A percentile compares a stretch with the other conserved stretches of the same genome.
Evolutionary conservation across 2,113 vertebrate species (phyloP).

Genomic region (Edolisoma coerulescens): DNA sequence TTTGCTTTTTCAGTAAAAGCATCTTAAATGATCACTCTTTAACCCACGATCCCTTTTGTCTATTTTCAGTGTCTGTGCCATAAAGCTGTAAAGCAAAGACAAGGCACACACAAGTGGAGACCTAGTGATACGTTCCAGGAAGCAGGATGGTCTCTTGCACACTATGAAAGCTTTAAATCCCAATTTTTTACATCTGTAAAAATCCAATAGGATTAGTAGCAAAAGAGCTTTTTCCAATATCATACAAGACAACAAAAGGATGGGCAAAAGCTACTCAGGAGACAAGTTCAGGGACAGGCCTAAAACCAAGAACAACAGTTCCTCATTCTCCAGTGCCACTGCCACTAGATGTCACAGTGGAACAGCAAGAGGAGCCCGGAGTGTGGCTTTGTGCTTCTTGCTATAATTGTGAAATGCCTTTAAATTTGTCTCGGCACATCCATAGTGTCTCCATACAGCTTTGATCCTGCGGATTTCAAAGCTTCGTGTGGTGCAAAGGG

Average conservation of each 20-base stretch:
- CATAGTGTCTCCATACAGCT: neutral
- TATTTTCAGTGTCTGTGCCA: neutral
- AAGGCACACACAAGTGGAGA: neutral
- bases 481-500: neutral
- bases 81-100: neutral
- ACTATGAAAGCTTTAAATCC: neutral
- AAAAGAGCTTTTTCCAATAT: neutral
- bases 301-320: fast-evolving
- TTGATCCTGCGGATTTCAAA: neutral
- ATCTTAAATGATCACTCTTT: neutral
- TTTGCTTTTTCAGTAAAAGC: neutral
- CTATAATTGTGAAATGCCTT: neutral
- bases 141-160: neutral
- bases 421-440: neutral
- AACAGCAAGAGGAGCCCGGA: neutral
- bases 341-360: conserved; percentile 57
- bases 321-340: neutral
- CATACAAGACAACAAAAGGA: fast-evolving
- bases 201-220: neutral
- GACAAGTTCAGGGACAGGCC: neutral
- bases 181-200: neutral
- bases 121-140: fast-evolving
- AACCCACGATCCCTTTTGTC: neutral
- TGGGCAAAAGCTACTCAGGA: neutral
- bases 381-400: neutral